These are phyloP conservation scores for Tineola bisselliella DNA, from an alignment of 2,888 invertebrate genomes.

Conservation along the genomic window DNA sequence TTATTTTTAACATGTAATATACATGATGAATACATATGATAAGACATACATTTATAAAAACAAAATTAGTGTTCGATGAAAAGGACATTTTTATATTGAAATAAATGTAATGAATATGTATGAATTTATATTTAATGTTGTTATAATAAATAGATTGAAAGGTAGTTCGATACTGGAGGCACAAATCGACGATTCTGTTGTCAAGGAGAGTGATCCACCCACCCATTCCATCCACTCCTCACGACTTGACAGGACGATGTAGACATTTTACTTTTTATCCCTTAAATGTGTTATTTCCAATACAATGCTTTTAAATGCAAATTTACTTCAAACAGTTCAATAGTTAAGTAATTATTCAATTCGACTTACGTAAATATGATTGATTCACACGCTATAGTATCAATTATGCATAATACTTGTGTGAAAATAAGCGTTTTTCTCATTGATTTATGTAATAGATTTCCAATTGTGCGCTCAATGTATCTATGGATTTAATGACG, in stretches of 20 bases:
- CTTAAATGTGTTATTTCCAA: not conserved
- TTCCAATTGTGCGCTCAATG: too few relatives aligned
- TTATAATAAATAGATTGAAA: not conserved
- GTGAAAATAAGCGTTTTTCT: not conserved
- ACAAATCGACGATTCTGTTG: slow-evolving; percentile 54
- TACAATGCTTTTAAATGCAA: too few relatives aligned
- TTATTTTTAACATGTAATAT: too few relatives aligned
- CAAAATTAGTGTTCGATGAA: too few relatives aligned
- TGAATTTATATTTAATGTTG: not conserved
- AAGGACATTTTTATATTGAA: too few relatives aligned
- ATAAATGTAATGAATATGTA: too few relatives aligned
- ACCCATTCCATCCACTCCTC: not conserved
- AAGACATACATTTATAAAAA: too few relatives aligned
- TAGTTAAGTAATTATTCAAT: not conserved
- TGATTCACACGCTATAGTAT: not conserved
- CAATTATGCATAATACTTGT: not conserved
- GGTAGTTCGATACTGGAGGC: slow-evolving; percentile 25
- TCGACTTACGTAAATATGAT: not conserved
- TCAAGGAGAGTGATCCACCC: slow-evolving; percentile 35
- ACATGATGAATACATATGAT: too few relatives aligned
- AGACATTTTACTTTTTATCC: not conserved
- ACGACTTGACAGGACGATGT: not conserved
- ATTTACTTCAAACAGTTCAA: not conserved
- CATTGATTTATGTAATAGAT: too few relatives aligned
- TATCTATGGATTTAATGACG: too few relatives aligned